Conservation (phyloP, 2,888 invertebrate genomes). For the Polia nebulosa region DNA sequence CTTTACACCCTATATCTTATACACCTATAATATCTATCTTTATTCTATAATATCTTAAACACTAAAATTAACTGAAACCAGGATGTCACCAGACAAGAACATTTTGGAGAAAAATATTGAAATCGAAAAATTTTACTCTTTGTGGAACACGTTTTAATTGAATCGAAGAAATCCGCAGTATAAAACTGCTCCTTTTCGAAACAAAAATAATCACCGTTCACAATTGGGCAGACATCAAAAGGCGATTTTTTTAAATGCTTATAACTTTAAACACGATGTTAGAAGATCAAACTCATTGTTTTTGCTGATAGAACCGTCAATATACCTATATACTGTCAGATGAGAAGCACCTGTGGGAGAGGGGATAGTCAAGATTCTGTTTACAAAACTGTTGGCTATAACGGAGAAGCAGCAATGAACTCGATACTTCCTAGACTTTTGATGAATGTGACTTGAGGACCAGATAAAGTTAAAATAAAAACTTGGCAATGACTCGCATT, state of each 20-base stretch:
- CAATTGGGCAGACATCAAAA: conserved; percentile 23
- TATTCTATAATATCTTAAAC: too few relatives aligned
- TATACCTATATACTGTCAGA: too few relatives aligned
- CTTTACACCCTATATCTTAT: too few relatives aligned
- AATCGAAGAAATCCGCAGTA: not conserved
- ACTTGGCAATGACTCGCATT: conserved; percentile 3
- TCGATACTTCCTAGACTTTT: conserved; percentile 13
- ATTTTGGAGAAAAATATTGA: not conserved
- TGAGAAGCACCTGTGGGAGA: conserved; percentile 17
- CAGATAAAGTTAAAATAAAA: not conserved
- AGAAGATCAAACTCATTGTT: conserved; percentile 20
- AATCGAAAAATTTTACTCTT: not conserved
- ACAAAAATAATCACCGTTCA: conserved; percentile 20
- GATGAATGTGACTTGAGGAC: conserved; percentile 19
- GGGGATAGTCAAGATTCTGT: not conserved
- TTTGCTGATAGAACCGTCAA: conserved; percentile 5
- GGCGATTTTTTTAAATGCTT: conserved; percentile 13
- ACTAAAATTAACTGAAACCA: not conserved
- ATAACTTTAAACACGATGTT: conserved; percentile 15
- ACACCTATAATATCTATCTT: too few relatives aligned
- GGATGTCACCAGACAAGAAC: not conserved
- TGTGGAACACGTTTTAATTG: not conserved
- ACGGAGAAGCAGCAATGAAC: not conserved
- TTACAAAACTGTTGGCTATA: conserved; percentile 8
- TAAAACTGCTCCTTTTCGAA: conserved; percentile 16